Base-by-base conservation (phyloP, 2,888 invertebrate species). In the Hirtodrosophila trivittata region DNA sequence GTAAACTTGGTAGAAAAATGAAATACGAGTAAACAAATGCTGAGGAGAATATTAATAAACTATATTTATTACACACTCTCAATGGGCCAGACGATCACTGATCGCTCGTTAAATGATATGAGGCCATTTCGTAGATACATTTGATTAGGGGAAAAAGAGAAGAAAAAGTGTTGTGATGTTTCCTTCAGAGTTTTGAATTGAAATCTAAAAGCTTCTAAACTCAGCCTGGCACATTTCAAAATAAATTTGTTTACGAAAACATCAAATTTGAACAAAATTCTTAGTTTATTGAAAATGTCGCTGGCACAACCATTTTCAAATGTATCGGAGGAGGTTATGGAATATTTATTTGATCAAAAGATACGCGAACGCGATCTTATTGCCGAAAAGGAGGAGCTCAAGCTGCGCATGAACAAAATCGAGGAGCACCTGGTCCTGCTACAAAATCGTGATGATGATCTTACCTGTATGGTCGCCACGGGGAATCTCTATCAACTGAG, bases 401-500 rank as follows among this genome's bases (percentile, higher is more conserved):
- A 75, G 42, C 16, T 46, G 4, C 65, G 55, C 5, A 52, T 77
- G 21, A 43, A 60, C 12, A 60, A 52, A 52, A 49, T 75, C 30
- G 66, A 75, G 12, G 57, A 69, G n/a, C 51, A 60, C 1, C 16
- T 82, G 18, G 55, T 52, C 1, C 16, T 82, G 0, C 30, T 80
- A 1, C 69, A 77, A 30, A 56, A 69, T 37, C 69, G 69, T 0
- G 69, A 72, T 5, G 75, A 75, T 25, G 60, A 63, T 1, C 45
- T 62, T 0, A 54, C 56, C 30, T 85, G 86, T 32, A 72, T 60
- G 49, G 64, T 85, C 12, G 49, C 72, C 18, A 9, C 33, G 0
- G 60, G 49, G 4, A 85, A 80, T 33, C 26, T 82, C 5, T 77
- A 80, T 30, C 86, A 80, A 14, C 10, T 62, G 28, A 62, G 50